phyloP scores from a whole-genome alignment of 2,888 invertebrate species.

The Carterocephalus palaemon region DNA sequence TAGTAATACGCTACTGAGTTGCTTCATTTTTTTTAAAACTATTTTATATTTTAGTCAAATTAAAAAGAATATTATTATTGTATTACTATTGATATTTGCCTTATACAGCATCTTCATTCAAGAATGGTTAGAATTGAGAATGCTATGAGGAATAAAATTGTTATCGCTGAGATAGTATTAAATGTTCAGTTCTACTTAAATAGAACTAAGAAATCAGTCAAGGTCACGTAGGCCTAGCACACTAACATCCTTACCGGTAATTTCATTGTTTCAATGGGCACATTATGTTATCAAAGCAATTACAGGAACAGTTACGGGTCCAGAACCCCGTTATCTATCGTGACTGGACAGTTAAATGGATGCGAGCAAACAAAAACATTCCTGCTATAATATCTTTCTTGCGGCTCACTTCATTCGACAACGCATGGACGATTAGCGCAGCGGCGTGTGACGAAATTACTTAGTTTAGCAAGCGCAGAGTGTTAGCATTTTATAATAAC shows the following conservation, averaged over 20 bases:
- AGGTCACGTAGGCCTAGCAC: slow-evolving; percentile 1
- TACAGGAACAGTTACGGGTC: slow-evolving; percentile 18
- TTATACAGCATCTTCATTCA: no score
- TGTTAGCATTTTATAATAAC: neutral
- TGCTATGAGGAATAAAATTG: no score
- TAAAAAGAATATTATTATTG: no score
- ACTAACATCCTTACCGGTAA: slow-evolving; percentile 5
- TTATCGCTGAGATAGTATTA: no score
- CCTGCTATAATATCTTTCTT: slow-evolving; percentile 28
- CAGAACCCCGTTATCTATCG: slow-evolving; percentile 48
- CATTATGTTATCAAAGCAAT: slow-evolving; percentile 10
- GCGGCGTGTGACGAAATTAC: slow-evolving; percentile 32
- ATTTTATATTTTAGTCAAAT: no score
- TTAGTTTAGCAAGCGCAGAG: slow-evolving; percentile 23
- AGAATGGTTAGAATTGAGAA: no score
- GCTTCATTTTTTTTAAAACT: no score
- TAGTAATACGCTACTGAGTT: no score
- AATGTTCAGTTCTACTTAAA: neutral
- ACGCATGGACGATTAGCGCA: slow-evolving; percentile 26
- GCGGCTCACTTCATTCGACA: slow-evolving; percentile 13
- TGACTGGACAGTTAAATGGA: slow-evolving; percentile 51
- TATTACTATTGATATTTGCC: no score
- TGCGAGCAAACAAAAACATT: slow-evolving; percentile 35
- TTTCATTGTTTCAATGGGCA: slow-evolving; percentile 5
- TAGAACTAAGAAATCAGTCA: neutral